phyloP scores from a whole-genome alignment of 1,140 invertebrate genomes.

The Pentalonia nigronervosa region DNA sequence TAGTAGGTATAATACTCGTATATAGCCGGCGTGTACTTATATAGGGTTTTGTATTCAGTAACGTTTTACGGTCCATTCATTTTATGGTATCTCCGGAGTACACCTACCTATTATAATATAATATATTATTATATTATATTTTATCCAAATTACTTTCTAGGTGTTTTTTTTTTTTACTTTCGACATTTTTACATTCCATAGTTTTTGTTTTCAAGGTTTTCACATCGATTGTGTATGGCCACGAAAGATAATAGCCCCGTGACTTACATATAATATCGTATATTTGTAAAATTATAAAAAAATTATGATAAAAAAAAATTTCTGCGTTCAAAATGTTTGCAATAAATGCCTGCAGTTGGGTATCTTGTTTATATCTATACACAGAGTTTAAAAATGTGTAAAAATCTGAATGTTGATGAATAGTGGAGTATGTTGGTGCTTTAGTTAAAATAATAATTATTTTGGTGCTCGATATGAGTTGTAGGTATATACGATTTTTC shows the following conservation, averaged over 20 bases:
- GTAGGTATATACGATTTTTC: not conserved
- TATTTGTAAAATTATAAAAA: not conserved
- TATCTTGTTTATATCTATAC: not conserved
- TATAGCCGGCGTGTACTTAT: not conserved
- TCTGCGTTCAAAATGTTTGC: not conserved
- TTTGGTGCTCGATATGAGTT: not conserved
- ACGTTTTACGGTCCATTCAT: not conserved
- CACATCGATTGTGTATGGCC: too few species aligned
- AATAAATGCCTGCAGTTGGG: not conserved
- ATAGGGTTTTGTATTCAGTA: not conserved
- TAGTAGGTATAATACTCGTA: too few species aligned
- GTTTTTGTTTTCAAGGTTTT: constrained; percentile 27
- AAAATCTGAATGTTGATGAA: not conserved
- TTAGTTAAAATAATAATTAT: not conserved
- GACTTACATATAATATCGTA: not conserved
- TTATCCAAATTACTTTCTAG: constrained; percentile 38
- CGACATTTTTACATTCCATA: constrained; percentile 20
- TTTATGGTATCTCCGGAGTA: not conserved
- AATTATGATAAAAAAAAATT: not conserved
- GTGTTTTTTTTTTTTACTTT: constrained; percentile 3
- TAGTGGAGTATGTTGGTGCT: not conserved
- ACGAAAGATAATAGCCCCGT: not conserved
- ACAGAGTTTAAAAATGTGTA: not conserved
- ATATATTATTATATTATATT: not conserved
- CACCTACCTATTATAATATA: not conserved